Base-by-base conservation (phyloP, 2,797 vertebrate species). In the Pseudopleuronectes americanus region DNA sequence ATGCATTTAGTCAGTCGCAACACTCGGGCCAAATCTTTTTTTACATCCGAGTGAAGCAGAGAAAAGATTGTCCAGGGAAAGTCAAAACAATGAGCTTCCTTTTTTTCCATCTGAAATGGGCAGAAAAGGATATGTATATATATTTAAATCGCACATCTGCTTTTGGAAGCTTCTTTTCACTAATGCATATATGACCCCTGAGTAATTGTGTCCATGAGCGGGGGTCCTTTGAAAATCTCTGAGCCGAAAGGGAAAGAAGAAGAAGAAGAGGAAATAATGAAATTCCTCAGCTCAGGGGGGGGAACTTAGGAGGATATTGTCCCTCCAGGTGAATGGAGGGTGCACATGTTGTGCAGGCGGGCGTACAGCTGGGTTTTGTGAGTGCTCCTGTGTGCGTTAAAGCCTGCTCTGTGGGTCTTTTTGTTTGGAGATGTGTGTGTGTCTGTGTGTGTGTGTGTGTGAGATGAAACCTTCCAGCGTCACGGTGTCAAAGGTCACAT, bases 281-380 rank as follows among this genome's bases (percentile, higher is more conserved):
- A 87, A 90, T 85, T 83, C 85, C 63, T 81, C 68, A 73, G 74
- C 56, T 38, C 17, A 54, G 56, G 28, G 26, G 26, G 26, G 26
- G 80, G 51, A 68, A 59, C 64, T 82, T 33, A 64, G 64, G 64
- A 79, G 78, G 77, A 76, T 81, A 84, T 87, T 71, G 80, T 81
- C 67, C 77, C 82, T 83, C 8, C 64, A 85, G 84, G 84, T 88
- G 81, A 79, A 79, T 54, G 38, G 38, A 43, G 57, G 17, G 71
- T 41, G 73, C 63, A 59, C 71, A 63, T 67, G 53, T 68, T 59
- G 43, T 57, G 72, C 28, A 47, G 23, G 72, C 56, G 58, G 58
- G 73, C 59, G 45, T 73, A 43, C 70, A 45, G 73, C 64, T 61
- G 28, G 26, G 63, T 58, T 71, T 26, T 71, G 64, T 64, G 51